Percentiles rank a stretch among this genome's conserved stretches.
These are phyloP conservation scores for Hydrotaea cyrtoneurina DNA, from an alignment of 2,888 invertebrate species.

Conservation along the genomic window DNA sequence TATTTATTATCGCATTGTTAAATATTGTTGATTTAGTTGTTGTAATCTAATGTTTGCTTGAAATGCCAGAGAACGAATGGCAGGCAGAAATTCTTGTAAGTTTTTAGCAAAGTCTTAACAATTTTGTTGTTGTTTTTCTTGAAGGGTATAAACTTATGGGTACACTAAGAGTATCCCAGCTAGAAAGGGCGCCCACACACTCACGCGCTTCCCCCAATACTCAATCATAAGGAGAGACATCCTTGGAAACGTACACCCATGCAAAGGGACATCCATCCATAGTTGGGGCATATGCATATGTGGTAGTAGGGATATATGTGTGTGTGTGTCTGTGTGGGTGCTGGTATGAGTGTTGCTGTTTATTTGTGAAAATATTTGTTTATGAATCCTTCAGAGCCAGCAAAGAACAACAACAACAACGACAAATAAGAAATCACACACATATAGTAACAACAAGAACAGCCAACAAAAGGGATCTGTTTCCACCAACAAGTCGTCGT, in stretches of 20 bases:
- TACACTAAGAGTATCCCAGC: constrained; percentile 23
- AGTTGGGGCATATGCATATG: background rate
- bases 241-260: background rate
- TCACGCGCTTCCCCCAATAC: background rate
- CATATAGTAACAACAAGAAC: background rate
- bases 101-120: constrained; percentile 14
- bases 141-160: constrained; percentile 44
- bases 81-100: constrained; percentile 22
- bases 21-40: constrained; percentile 41
- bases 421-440: too few species aligned
- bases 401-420: too few species aligned
- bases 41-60: constrained; percentile 32
- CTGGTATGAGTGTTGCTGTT: constrained; percentile 9
- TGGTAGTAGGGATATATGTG: background rate
- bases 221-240: constrained; percentile 1
- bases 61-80: background rate
- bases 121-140: constrained; percentile 4
- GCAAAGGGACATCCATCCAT: background rate
- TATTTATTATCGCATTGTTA: constrained; percentile 25
- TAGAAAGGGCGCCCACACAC: background rate
- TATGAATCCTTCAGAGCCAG: constrained; percentile 35
- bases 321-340: background rate
- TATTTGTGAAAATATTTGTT: constrained; percentile 52
- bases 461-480: background rate
- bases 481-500: constrained; percentile 13